Percentiles rank a stretch among this genome's conserved stretches.
Evolutionary conservation across 2,797 vertebrate species (phyloP).

Genomic region (Oophaga sylvatica): DNA sequence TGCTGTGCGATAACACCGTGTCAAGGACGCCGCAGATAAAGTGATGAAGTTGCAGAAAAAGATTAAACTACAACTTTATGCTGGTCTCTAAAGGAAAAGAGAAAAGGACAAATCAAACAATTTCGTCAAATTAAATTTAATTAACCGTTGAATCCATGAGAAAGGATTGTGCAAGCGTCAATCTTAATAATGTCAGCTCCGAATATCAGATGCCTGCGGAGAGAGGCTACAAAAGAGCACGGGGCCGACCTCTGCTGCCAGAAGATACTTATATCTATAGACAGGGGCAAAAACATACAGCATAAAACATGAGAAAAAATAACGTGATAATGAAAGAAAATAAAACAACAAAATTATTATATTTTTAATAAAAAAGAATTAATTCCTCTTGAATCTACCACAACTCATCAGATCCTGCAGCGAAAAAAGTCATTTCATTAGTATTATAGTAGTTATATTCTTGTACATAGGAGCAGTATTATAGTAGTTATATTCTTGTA

Average conservation of each 20-base stretch:
- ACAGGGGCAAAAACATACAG: too few species aligned
- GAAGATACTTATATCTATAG: too few species aligned
- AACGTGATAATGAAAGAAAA: too few species aligned
- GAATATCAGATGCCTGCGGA: not conserved
- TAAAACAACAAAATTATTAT: too few species aligned
- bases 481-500: too few species aligned
- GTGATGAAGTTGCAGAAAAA: constrained; percentile 44
- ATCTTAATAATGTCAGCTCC: constrained; percentile 10
- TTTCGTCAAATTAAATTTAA: constrained; percentile 55
- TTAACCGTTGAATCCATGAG: constrained; percentile 31
- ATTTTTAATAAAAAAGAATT: too few species aligned
- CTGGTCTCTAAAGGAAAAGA: constrained; percentile 18
- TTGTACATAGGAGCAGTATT: too few species aligned
- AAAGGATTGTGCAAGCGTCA: constrained; percentile 17
- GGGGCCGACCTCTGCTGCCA: not conserved
- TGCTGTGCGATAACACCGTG: constrained; percentile 8
- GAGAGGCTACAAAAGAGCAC: not conserved
- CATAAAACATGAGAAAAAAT: too few species aligned
- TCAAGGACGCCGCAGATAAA: constrained; percentile 37
- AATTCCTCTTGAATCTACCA: too few species aligned
- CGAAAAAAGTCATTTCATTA: too few species aligned
- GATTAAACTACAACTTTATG: constrained; percentile 49
- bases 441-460: too few species aligned
- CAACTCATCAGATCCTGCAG: too few species aligned
- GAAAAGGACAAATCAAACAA: constrained; percentile 48